Evolutionary conservation across 2,888 invertebrate genomes (phyloP), one percentile per base, ranked within the genome.

Genomic region (Prenolepis imparis): DNA sequence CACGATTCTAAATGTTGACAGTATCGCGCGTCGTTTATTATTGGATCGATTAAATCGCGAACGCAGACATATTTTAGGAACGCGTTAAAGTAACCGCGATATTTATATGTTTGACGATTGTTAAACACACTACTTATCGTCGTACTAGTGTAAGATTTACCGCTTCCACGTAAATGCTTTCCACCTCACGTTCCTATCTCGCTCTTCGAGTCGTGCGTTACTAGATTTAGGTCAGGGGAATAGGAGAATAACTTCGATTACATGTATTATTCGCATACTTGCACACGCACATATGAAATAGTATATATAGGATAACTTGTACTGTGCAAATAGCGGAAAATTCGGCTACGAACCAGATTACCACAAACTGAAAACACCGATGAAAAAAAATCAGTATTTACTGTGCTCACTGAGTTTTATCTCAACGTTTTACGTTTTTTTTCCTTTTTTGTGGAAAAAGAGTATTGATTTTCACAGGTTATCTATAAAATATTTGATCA

Each of bases 191-290:
- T 32, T 28, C 18, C 59, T 70, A 70, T 78, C 32, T 68, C 36
- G 12, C 36, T 70, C 36, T 44, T 44, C 57, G 57, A 68, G 59
- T 9, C 3, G 18, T 36, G 59, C 36, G 11, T 80, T 80, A 61
- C 24, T 48, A 72, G 68, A 80, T 80, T 61, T 48, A 61, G 59
- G 36, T 48, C 70, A 78, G 12, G 48, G 48, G 24, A n/a, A n/a
- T n/a, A n/a, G n/a, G n/a, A 59, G 48, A 80, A 80, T 80, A 80
- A 70, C 72, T 72, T 80, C 59, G 59, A 70, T 78, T 70, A 78
- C 78, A 78, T 44, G 44, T 68, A 67, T 59, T 59, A 59, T 48
- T 72, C 36, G 55, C 55, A 24, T 36, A 24, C 18, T 18, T 44
- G 59, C 59, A n/a, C 28, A 28, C 28, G 12, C 18, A 61, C 70